These are phyloP conservation scores for Nebria salina DNA, from an alignment of 2,888 invertebrate species.

Conservation along the genomic window DNA sequence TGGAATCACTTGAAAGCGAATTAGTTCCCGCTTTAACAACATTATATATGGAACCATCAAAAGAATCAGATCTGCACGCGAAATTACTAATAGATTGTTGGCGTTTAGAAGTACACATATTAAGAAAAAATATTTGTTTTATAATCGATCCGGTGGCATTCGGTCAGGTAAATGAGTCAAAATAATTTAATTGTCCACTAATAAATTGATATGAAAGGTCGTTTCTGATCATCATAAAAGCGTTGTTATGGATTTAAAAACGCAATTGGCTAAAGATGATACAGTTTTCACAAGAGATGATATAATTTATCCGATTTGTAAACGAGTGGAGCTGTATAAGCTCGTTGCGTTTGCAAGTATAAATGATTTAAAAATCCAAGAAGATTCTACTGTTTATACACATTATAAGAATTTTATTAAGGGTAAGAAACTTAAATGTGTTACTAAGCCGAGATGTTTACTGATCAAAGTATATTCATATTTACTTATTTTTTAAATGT, in stretches of 20 bases:
- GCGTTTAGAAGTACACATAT: slow-evolving; percentile 68
- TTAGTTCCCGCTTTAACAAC: slow-evolving; percentile 70
- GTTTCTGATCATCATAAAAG: slow-evolving; percentile 38
- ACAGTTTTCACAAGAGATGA: slow-evolving; percentile 12
- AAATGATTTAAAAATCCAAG: slow-evolving; percentile 30
- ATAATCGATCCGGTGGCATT: slow-evolving; percentile 77
- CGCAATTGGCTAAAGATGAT: slow-evolving; percentile 4
- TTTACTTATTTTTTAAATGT: slow-evolving; percentile 46
- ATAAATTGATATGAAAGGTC: slow-evolving; percentile 28
- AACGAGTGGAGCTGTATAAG: slow-evolving; percentile 25
- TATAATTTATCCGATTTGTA: slow-evolving; percentile 8
- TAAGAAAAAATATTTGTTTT: slow-evolving; percentile 69
- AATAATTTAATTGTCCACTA: slow-evolving; percentile 54
- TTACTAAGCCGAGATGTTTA: background rate
- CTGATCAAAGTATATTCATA: slow-evolving; percentile 2
- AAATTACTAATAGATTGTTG: slow-evolving; percentile 68
- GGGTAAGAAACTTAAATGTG: slow-evolving; percentile 6
- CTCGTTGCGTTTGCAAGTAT: slow-evolving; percentile 33
- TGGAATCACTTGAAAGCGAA: slow-evolving; percentile 75
- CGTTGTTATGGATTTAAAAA: slow-evolving; percentile 29
- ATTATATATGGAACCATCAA: slow-evolving; percentile 63
- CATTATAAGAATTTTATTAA: slow-evolving; percentile 28
- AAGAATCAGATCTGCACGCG: slow-evolving; percentile 65
- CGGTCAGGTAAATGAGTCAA: slow-evolving; percentile 67
- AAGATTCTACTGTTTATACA: slow-evolving; percentile 24